These are phyloP conservation scores for Epinephelus coioides DNA, from an alignment of 2,797 vertebrate genomes.

Conservation along the genomic window DNA sequence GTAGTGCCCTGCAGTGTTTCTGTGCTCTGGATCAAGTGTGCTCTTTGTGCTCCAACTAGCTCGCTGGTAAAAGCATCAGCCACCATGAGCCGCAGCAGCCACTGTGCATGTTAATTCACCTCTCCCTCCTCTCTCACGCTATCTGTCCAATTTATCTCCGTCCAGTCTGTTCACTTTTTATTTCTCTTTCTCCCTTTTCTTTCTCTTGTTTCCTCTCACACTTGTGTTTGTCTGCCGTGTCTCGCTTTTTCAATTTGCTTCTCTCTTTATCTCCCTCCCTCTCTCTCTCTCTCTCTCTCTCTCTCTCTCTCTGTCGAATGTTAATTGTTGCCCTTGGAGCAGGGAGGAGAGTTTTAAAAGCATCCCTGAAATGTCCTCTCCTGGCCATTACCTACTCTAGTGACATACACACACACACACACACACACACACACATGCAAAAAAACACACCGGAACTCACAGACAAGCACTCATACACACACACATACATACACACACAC, in stretches of 20 bases:
- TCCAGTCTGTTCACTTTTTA: constrained; percentile 5
- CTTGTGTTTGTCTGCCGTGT: constrained; percentile 22
- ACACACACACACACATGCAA: constrained; percentile 11
- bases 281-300: neutral
- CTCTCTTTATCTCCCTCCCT: constrained; percentile 15
- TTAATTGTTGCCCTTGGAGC: constrained; percentile 75
- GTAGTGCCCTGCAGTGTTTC: constrained; percentile 16
- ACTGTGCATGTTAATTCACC: constrained; percentile 47
- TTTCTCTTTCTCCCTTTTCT: constrained; percentile 6
- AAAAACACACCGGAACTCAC: neutral
- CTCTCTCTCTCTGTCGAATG: constrained; percentile 55
- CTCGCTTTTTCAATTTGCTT: constrained; percentile 46
- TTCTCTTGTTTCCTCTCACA: neutral
- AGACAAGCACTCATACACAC: neutral
- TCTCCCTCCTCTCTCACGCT: neutral
- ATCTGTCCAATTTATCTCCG: neutral
- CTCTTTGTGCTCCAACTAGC: constrained; percentile 58
- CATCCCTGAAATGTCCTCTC: constrained; percentile 69
- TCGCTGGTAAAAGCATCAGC: constrained; percentile 45
- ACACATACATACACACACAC: constrained; percentile 16
- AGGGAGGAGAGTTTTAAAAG: constrained; percentile 63
- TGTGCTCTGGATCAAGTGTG: constrained; percentile 52
- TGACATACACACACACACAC: constrained; percentile 26
- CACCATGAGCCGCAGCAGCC: constrained; percentile 29
- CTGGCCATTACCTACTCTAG: constrained; percentile 60